Conservation (phyloP, 2,113 vertebrate species). For the Murina feae region DNA sequence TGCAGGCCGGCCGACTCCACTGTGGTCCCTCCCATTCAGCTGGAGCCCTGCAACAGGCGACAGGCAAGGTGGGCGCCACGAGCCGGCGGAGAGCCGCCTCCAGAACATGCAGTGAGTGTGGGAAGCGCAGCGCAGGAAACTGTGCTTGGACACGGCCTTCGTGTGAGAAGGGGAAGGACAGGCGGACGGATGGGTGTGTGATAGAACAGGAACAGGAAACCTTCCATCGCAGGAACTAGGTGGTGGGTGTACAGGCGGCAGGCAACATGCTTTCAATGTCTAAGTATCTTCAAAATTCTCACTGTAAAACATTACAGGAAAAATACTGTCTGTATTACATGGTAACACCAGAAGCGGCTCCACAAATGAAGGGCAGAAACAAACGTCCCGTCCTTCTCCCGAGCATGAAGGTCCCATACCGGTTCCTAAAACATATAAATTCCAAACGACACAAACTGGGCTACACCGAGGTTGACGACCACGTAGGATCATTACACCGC, state of each 20-base stretch:
- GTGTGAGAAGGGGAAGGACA: not conserved
- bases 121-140: not conserved
- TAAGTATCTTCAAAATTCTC: not conserved
- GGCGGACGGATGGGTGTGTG: too few species aligned
- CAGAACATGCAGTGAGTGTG: not conserved
- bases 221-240: not conserved
- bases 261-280: not conserved
- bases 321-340: not conserved
- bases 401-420: not conserved
- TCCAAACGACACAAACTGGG: not conserved
- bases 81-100: not conserved
- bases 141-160: not conserved
- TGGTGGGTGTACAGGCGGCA: too few species aligned
- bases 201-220: not conserved
- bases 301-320: not conserved
- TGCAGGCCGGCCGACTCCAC: not conserved
- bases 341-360: not conserved
- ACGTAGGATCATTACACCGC: too few species aligned
- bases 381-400: not conserved
- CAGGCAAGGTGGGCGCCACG: not conserved
- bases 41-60: fast-evolving
- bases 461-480: too few species aligned
- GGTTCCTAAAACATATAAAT: not conserved
- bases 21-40: fast-evolving
- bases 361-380: not conserved